These are phyloP conservation scores for Dicerorhinus sumatrensis DNA, from an alignment of 2,113 vertebrate species.

Conservation along the genomic window DNA sequence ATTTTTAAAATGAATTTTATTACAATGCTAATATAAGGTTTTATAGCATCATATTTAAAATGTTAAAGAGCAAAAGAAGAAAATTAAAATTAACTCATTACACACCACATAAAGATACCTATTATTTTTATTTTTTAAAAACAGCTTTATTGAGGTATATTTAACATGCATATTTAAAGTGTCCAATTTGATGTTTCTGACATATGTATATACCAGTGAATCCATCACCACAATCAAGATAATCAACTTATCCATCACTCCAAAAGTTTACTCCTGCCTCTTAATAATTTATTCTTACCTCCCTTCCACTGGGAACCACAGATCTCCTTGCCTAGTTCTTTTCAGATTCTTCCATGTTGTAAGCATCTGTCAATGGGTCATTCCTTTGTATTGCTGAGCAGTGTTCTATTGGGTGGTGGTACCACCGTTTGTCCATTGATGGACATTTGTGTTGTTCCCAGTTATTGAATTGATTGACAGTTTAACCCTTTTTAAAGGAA, in stretches of 20 bases:
- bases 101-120: background rate
- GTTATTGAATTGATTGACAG: background rate
- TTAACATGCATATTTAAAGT: background rate
- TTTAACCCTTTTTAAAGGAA: background rate
- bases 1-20: constrained; percentile 19
- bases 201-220: background rate
- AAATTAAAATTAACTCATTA: background rate
- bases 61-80: background rate
- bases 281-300: background rate
- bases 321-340: background rate
- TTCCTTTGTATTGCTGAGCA: background rate
- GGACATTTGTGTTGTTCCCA: background rate
- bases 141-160: background rate
- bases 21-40: background rate
- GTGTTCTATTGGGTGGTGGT: accelerated
- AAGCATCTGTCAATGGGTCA: background rate
- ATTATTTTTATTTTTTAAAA: background rate
- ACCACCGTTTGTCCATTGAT: background rate
- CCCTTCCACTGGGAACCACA: background rate
- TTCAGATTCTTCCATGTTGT: background rate
- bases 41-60: background rate
- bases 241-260: background rate
- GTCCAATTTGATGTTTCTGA: background rate
- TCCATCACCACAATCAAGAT: background rate
- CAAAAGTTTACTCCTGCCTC: background rate